A percentile compares a stretch with the other conserved stretches of the same genome.
Evolutionary conservation across 2,113 vertebrate genomes (phyloP).

Genomic region (Lipophrys pholis): DNA sequence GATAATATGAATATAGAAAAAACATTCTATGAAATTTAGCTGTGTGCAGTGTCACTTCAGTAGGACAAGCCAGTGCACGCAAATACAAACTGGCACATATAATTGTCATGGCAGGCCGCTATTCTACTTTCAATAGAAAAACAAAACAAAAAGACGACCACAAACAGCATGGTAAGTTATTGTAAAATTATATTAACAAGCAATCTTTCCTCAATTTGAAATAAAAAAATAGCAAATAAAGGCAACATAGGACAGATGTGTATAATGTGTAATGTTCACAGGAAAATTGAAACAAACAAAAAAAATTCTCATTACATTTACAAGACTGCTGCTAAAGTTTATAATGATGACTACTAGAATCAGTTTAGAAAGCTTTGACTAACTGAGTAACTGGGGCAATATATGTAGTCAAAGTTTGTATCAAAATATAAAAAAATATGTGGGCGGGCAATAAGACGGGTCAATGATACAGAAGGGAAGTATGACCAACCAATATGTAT

Average conservation of each 20-base stretch:
- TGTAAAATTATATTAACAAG: slow-evolving; percentile 92
- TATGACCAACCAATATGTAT: slow-evolving; percentile 81
- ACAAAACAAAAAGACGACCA: slow-evolving; percentile 43
- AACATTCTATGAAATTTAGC: too few relatives aligned
- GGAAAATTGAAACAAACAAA: slow-evolving; percentile 66
- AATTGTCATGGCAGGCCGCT: too few relatives aligned
- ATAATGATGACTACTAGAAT: slow-evolving; percentile 82
- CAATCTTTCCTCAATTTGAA: slow-evolving; percentile 86
- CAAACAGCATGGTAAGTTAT: slow-evolving; percentile 88
- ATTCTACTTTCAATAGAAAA: not conserved
- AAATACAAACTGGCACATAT: too few relatives aligned
- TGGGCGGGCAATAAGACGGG: slow-evolving; percentile 23
- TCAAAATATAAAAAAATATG: slow-evolving; percentile 77
- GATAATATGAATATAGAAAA: too few relatives aligned
- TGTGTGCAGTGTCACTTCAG: too few relatives aligned
- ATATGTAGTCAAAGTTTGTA: slow-evolving; percentile 79
- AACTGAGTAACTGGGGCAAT: slow-evolving; percentile 82
- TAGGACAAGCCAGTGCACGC: too few relatives aligned
- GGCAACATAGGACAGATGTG: slow-evolving; percentile 84
- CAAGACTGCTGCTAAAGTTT: slow-evolving; percentile 83
- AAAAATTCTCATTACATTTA: slow-evolving; percentile 83
- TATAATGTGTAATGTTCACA: slow-evolving; percentile 78
- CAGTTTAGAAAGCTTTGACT: slow-evolving; percentile 81
- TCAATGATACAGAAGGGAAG: slow-evolving; percentile 45
- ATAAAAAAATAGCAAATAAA: slow-evolving; percentile 86